Evolutionary conservation across 2,113 vertebrate species (phyloP), one percentile per base, ranked within the genome.

Genomic region (Nerophis lumbriciformis): DNA sequence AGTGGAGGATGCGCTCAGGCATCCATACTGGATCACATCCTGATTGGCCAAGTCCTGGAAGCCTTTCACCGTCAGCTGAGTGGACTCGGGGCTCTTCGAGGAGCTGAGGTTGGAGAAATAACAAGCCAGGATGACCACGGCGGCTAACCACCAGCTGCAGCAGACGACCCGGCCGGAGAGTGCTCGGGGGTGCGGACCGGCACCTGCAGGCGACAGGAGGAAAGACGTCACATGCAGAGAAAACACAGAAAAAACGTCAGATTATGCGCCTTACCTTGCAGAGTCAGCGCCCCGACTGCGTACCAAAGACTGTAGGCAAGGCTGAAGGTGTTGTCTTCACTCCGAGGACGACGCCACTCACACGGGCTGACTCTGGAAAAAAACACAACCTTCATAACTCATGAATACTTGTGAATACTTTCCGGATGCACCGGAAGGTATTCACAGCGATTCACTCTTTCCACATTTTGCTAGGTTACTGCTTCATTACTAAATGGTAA

Each of bases 21-120:
- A 94, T 58, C 94, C 93, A 3, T 93, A 95, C 55, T 94, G 88
- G 1, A 93, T 87, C 0, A 83, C 78, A 19, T 91, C 85, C 69
- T 95, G 94, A 79, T 90, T 93, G 78, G 93, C 90, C 16, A 95
- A 87, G 53, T 95, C 94, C 60, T 93, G 91, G 8, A 95, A 95
- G 1, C 88, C 91, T 82, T 93, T 89, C 67, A 95, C 87, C 15
- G 57, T 72, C 7, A 90, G 75, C 5, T 90, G 86, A 44, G 87
- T 76, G 0, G 82, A 87, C 47, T 91, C 88, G 0, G 89, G 69
- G 59, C 76, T 76, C 69, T 89, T 84, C 42, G 89, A 83, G 1
- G 90, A 88, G 0, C 86, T 91, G 77, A 94, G 90, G 77, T 91
- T 92, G 72, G 93, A 91, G 5, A 93, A 90, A 83, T 95, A 95